Evolutionary conservation across 2,888 invertebrate genomes (phyloP).

Genomic region (Melitaea athalia): DNA sequence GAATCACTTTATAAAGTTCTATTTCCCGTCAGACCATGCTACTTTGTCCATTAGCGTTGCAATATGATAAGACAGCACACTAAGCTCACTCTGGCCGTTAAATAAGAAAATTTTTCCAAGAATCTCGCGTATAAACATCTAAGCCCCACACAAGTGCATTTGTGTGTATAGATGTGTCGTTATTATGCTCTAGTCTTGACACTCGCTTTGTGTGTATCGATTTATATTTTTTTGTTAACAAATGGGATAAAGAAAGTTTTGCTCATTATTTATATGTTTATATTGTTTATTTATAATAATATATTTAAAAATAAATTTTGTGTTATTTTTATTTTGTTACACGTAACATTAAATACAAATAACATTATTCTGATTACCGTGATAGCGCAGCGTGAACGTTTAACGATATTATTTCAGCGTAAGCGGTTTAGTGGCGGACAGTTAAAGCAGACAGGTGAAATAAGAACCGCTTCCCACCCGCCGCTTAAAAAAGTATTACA

Average conservation of each 20-base stretch:
- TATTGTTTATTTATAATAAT: too few species aligned
- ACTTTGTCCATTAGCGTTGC: conserved; percentile 55
- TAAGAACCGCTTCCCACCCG: conserved; percentile 43
- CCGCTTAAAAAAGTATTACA: conserved; percentile 1
- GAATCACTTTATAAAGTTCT: conserved; percentile 35
- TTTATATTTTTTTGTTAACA: too few species aligned
- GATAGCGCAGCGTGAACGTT: conserved; percentile 12
- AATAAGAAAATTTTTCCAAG: conserved; percentile 60
- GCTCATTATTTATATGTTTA: too few species aligned
- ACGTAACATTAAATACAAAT: background rate
- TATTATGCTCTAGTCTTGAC: background rate
- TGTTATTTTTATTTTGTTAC: background rate
- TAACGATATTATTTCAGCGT: conserved; percentile 28
- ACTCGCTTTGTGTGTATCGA: background rate
- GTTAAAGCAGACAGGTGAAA: conserved; percentile 55
- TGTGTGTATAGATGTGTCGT: background rate
- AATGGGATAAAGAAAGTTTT: too few species aligned
- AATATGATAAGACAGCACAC: conserved; percentile 53
- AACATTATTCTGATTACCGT: background rate
- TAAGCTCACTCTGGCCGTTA: conserved; percentile 50
- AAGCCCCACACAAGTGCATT: background rate
- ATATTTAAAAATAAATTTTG: background rate
- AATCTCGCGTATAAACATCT: conserved; percentile 36
- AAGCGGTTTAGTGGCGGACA: conserved; percentile 43
- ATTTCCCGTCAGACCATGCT: conserved; percentile 52